Evolutionary conservation across 2,888 invertebrate species (phyloP).

Genomic region (Callyntrura sp.): DNA sequence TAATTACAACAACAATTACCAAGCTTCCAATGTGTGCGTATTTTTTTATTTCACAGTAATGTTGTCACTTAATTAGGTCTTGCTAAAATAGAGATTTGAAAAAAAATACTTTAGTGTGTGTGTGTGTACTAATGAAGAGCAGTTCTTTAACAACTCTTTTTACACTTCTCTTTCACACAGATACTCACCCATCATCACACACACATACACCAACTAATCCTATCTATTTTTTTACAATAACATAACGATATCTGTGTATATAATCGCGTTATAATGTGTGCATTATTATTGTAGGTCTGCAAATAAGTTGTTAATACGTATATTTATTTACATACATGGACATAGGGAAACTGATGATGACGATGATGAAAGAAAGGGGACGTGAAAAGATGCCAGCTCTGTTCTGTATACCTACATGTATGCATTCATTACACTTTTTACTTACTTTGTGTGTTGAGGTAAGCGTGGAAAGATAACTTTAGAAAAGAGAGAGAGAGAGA

Average conservation of each 20-base stretch:
- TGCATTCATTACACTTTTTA: neutral
- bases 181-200: too few species aligned
- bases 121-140: constrained; percentile 21
- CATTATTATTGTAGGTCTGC: constrained; percentile 68
- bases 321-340: constrained; percentile 79
- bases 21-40: neutral
- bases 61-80: constrained; percentile 68
- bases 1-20: neutral
- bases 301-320: constrained; percentile 71
- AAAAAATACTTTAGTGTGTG: constrained; percentile 30
- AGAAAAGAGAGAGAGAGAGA: constrained; percentile 13
- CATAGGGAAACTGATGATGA: constrained; percentile 68
- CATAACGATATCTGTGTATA: constrained; percentile 35
- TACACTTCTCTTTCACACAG: constrained; percentile 48
- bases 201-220: constrained; percentile 30
- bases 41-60: constrained; percentile 34
- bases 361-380: constrained; percentile 78
- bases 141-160: constrained; percentile 61
- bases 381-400: constrained; percentile 64
- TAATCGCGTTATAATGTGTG: constrained; percentile 55
- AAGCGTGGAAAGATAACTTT: constrained; percentile 4
- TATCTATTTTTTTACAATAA: constrained; percentile 31
- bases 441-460: neutral
- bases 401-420: constrained; percentile 12
- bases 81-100: constrained; percentile 65